Evolutionary conservation across 2,113 vertebrate species (phyloP), one percentile per base, ranked within the genome.

Genomic region (Pleuronectes platessa): DNA sequence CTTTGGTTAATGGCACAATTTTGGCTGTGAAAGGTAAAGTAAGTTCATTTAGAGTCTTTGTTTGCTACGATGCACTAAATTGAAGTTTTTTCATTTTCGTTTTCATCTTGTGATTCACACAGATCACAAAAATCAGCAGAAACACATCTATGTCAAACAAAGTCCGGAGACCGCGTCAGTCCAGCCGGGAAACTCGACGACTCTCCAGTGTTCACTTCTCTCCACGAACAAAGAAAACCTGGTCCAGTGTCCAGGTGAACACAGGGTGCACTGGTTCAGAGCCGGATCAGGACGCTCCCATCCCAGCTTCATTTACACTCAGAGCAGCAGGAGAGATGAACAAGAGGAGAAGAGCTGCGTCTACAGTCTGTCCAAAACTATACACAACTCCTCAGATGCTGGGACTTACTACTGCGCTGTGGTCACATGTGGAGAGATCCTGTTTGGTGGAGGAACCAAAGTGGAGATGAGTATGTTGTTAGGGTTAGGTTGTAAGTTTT

Each of bases 161-260:
- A 64, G 0, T 37, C 60, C 83, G 0, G 64, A 18, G 0, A 14
- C 35, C 0, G 60, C 8, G 3, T 74, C 64, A 0, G 79, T 85
- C 7, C 24, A 23, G 12, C 4, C 11, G 21, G 88, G 86, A 1
- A 27, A 45, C 15, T n/a, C 56, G 0, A 55, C 80, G 63, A 80
- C 23, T 61, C 81, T 93, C 17, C 55, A 83, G 49, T 93, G 90
- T 70, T 88, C 81, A 3, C 76, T 91, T 49, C 11, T 79, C 62
- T 79, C 35, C 60, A 67, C 68, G 45, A 37, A 13, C 3, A 37
- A 74, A 12, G 66, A 54, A 12, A 61, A n/a, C 60, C 21, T 20
- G 8, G 20, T 21, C 51, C 21, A 68, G 72, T 90, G 83, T 79
- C 71, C 79, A 60, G 45, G 8, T 20, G 69, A 78, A 71, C 56